Base-by-base conservation (phyloP, 2,888 invertebrate genomes). In the Phoronis australis region DNA sequence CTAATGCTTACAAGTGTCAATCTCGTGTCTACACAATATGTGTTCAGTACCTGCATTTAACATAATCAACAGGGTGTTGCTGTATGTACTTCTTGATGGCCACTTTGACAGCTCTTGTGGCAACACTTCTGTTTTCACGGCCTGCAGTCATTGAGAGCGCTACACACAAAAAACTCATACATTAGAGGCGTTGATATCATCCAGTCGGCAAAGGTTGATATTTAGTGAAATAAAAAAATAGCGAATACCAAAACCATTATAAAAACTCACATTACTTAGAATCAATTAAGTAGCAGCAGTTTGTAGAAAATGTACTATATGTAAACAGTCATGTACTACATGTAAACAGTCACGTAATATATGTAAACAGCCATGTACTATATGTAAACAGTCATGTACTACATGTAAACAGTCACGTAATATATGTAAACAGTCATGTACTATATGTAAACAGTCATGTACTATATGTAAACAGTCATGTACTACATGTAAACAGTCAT, bases 11-110 rank as follows among this genome's bases (percentile, higher is more conserved):
- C 24, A 20, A 41, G n/a, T 47, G 12, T 35, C 6, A 35, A 37
- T 25, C 21, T 23, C 12, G 31, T 21, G 24, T 40, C n/a, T 25
- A n/a, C n/a, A n/a, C n/a, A n/a, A n/a, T n/a, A n/a, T n/a, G n/a
- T n/a, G n/a, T n/a, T n/a, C n/a, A n/a, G n/a, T 56, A 69, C 73
- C 73, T 73, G 64, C 66, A 68, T 51, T 61, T 65, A 5, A 35
- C 20, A 35, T 62, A 66, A 51, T 73, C 68, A 18, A 65, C 64
- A 6, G 50, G 50, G 24, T 58, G 55, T 23, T 41, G 25, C 51
- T 67, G 66, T 21, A 69, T 55, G 38, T 73, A 65, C 47, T 68
- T 68, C 49, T 68, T 65, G 18, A 73, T 66, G 25, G 73, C 72
- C 15, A 71, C 62, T 51, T 69, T 73, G 25, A 73, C 52, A 21